Base-by-base conservation (phyloP, 2,888 invertebrate genomes). In the Leucophora obtusa region DNA sequence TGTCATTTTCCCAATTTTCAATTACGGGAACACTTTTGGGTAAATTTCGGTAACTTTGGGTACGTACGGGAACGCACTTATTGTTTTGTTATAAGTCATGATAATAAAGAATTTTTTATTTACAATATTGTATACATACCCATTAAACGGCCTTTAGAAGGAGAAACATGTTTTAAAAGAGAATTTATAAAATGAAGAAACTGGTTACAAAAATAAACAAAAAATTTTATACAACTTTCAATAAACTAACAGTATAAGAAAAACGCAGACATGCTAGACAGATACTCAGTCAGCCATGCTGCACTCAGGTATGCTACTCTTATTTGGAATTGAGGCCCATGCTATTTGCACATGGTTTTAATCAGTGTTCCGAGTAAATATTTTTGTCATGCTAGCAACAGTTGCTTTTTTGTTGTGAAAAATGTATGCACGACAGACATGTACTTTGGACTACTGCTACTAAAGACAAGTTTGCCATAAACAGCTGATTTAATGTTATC, bases 221-320 rank as follows among this genome's bases (percentile, higher is more conserved):
- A 47, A 47, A 47, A 5, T 28, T 6, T 3, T n/a, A 47, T 51
- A 59, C 65, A n/a, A 56, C 68, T 59, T 15, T 28, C 65, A n/a
- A 65, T 43, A 24, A 65, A 59, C 54, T 77, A 70, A 79, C 77
- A 71, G 71, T 72, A 70, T 50, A 76, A 82, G 5, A n/a, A 47
- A 47, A 47, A 47, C 43, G n/a, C 14, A 47, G n/a, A 47, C 43
- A 6, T n/a, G 43, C 14, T 6, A 47, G 43, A 47, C 43, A n/a
- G 43, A 74, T 66, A 60, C 66, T 50, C 18, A 50, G 21, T 17
- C 24, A 73, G 38, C 62, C 24, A 14, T 21, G 35, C 9, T n/a
- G 4, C 28, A 6, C 7, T 28, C 4, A 17, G n/a, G 28, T 24
- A 56, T 56, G 56, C 5, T 28, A n/a, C n/a, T n/a, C n/a, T n/a